phyloP scores from a whole-genome alignment of 2,888 invertebrate genomes.

The Serrognathus titanus region DNA sequence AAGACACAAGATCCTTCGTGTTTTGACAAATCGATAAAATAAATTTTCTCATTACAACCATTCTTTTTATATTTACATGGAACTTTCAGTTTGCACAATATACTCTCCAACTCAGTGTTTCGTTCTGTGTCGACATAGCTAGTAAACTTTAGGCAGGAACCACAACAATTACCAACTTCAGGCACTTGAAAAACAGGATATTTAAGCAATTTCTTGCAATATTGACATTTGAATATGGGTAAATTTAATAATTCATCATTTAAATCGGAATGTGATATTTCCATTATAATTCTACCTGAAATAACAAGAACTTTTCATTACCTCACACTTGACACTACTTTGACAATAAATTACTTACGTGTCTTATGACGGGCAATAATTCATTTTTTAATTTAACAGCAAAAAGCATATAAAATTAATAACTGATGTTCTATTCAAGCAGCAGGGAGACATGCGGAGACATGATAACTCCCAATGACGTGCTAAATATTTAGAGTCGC shows the following conservation, averaged over 20 bases:
- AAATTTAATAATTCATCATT: conserved; percentile 31
- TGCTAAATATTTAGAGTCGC: too few species aligned
- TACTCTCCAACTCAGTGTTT: conserved; percentile 31
- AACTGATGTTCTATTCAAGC: neutral
- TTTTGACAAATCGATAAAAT: conserved; percentile 23
- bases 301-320: too few species aligned
- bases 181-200: conserved; percentile 37
- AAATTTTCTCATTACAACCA: conserved; percentile 30
- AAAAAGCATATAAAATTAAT: too few species aligned
- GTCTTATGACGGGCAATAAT: too few species aligned
- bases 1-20: conserved; percentile 33
- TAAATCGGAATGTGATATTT: conserved; percentile 17
- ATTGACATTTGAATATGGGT: conserved; percentile 30
- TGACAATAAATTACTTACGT: too few species aligned
- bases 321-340: too few species aligned
- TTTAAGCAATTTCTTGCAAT: conserved; percentile 33
- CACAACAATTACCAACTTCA: conserved; percentile 36
- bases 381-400: too few species aligned
- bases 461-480: too few species aligned
- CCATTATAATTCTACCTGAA: too few species aligned
- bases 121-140: conserved; percentile 19
- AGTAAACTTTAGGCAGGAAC: conserved; percentile 28
- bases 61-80: conserved; percentile 34
- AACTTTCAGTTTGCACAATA: conserved; percentile 29
- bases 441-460: too few species aligned